These are phyloP conservation scores for Cyrtorhinus lividipennis DNA, from an alignment of 1,140 invertebrate species.

Conservation along the genomic window DNA sequence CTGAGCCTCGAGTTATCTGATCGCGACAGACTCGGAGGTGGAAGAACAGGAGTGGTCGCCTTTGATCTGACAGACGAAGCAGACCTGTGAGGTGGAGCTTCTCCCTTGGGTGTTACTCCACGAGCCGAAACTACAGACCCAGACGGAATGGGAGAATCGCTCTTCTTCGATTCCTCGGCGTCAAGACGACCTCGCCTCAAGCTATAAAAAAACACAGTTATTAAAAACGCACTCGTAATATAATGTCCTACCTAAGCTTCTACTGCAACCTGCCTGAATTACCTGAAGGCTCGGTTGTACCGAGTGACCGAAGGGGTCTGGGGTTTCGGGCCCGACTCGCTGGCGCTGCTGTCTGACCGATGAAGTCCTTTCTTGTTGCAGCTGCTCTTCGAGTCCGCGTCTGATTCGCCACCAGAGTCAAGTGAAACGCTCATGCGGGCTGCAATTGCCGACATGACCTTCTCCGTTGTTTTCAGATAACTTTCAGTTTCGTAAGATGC, in stretches of 20 bases:
- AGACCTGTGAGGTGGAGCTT: neutral
- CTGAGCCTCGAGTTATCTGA: conserved; percentile 50
- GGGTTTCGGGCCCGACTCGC: conserved; percentile 16
- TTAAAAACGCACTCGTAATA: too few species aligned
- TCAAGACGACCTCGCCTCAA: conserved; percentile 32
- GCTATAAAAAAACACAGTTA: conserved; percentile 24
- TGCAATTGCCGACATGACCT: conserved; percentile 38
- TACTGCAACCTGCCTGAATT: conserved; percentile 7
- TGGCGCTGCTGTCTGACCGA: conserved; percentile 22
- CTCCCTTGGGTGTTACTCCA: neutral
- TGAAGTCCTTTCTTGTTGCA: conserved; percentile 10
- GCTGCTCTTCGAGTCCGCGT: conserved; percentile 20
- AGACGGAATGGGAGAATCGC: conserved; percentile 10
- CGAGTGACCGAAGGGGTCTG: conserved; percentile 29
- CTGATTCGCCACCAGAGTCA: conserved; percentile 28
- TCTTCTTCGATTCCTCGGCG: conserved; percentile 23
- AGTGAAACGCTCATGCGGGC: conserved; percentile 29
- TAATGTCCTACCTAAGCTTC: neutral
- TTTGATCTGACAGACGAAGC: conserved; percentile 9
- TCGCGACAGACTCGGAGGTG: conserved; percentile 35
- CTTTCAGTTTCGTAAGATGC: conserved; percentile 32
- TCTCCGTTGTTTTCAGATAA: conserved; percentile 37
- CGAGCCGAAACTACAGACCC: neutral
- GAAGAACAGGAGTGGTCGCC: conserved; percentile 24
- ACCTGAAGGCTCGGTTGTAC: conserved; percentile 35